Base-by-base conservation (phyloP, 2,797 vertebrate species). In the Macropodus opercularis region DNA sequence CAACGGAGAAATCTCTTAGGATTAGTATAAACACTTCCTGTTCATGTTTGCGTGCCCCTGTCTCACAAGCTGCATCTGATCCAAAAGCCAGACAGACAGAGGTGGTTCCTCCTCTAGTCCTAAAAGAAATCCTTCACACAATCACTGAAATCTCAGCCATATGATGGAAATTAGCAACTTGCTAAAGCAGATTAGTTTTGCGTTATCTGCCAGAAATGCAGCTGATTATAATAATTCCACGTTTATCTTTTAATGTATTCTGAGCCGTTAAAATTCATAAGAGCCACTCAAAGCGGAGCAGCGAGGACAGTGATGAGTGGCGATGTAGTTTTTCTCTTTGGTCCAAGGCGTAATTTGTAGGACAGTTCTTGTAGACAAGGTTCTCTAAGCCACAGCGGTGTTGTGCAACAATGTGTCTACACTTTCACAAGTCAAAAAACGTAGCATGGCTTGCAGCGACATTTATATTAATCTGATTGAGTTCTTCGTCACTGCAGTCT, bases 151-250 rank as follows among this genome's bases (percentile, higher is more conserved):
- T 77, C 23, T 62, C 40, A 47, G 39, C 60, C 50, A 36, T 29
- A 63, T 60, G 38, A 77, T 18, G 56, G 44, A 55, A 79, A 71
- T 80, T 44, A 73, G 51, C 23, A 44, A 38, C 27, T 74, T 46
- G 63, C 73, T 80, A 75, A 69, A 76, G 49, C 8, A 56, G 58
- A 75, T 82, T 67, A 47, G 39, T 62, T 63, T 50, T 29, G 60
- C 66, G 39, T 71, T 61, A 68, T 76, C 19, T 49, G 32, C 17
- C 48, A 80, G 26, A 74, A 58, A 67, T 66, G 56, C 42, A 53
- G 56, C 83, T 71, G 6, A 71, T 60, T 36, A 35, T 8, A 53
- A 72, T 59, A 51, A 79, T 58, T 63, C 52, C 46, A 63, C 44
- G 63, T 52, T 10, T 62, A 31, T 52, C 36, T 59, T 66, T 69